Percentiles rank a stretch among this genome's conserved stretches.
Evolutionary conservation across 2,888 invertebrate genomes (phyloP).

Genomic region (Drosophila kambysellisi): DNA sequence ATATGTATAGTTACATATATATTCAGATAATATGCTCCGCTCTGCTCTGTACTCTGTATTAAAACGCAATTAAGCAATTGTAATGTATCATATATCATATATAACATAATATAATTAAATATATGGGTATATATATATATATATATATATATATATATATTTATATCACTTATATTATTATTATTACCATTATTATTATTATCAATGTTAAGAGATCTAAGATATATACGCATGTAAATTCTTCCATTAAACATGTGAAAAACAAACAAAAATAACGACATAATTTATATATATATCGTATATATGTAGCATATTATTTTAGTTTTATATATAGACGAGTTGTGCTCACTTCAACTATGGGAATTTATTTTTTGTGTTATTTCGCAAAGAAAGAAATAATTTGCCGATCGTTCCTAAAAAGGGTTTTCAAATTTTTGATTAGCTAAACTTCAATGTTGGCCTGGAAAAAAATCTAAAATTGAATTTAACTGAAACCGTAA

Average conservation of each 20-base stretch:
- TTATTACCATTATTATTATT: constrained; percentile 19
- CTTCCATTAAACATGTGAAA: constrained; percentile 70
- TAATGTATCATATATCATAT: constrained; percentile 48
- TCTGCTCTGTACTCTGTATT: constrained; percentile 70
- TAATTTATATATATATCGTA: background rate
- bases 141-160: background rate
- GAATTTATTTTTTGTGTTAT: background rate
- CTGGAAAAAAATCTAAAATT: background rate
- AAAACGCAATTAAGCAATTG: constrained; percentile 67
- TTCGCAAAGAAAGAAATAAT: constrained; percentile 2
- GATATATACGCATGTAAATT: constrained; percentile 62
- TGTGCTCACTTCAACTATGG: background rate
- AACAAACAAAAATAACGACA: constrained; percentile 28
- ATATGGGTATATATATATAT: constrained; percentile 6
- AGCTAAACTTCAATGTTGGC: background rate
- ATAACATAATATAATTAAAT: constrained; percentile 54
- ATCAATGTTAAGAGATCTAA: constrained; percentile 51
- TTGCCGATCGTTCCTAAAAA: constrained; percentile 9
- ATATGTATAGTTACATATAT: constrained; percentile 35
- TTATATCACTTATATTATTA: constrained; percentile 42
- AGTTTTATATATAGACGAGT: background rate
- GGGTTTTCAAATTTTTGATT: background rate
- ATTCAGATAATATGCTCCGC: constrained; percentile 18
- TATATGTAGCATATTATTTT: constrained; percentile 5
- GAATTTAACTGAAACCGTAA: background rate